These are phyloP conservation scores for Stigmatopora nigra DNA, from an alignment of 2,113 vertebrate species.

Conservation along the genomic window DNA sequence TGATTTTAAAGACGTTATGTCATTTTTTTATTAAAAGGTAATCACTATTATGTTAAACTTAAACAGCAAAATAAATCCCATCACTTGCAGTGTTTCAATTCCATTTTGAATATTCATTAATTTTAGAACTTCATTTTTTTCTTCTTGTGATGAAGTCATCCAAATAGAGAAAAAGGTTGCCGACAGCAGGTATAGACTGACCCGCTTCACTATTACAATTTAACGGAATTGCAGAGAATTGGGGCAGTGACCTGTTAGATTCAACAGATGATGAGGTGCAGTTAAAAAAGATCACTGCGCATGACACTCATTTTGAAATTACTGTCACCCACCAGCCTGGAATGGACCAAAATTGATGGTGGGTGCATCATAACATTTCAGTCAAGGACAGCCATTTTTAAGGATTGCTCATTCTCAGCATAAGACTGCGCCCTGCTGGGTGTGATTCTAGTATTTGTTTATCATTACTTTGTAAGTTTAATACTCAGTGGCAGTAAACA, in stretches of 20 bases:
- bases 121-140: too few relatives aligned
- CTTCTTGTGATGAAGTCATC: too few relatives aligned
- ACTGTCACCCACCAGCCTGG: neutral
- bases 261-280: neutral
- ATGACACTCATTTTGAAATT: neutral
- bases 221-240: neutral
- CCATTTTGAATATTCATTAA: too few relatives aligned
- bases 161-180: too few relatives aligned
- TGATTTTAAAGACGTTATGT: too few relatives aligned
- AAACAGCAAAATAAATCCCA: too few relatives aligned
- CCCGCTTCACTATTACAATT: neutral
- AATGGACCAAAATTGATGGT: neutral
- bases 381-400: neutral
- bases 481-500: conserved; percentile 54
- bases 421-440: neutral
- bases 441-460: neutral
- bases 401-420: neutral
- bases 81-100: too few relatives aligned
- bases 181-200: too few relatives aligned
- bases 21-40: too few relatives aligned
- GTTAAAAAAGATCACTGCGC: neutral
- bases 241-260: neutral
- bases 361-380: neutral
- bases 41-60: too few relatives aligned
- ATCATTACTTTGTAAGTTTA: conserved; percentile 13